phyloP scores from a whole-genome alignment of 2,888 invertebrate species.

The Platynereis dumerilii region DNA sequence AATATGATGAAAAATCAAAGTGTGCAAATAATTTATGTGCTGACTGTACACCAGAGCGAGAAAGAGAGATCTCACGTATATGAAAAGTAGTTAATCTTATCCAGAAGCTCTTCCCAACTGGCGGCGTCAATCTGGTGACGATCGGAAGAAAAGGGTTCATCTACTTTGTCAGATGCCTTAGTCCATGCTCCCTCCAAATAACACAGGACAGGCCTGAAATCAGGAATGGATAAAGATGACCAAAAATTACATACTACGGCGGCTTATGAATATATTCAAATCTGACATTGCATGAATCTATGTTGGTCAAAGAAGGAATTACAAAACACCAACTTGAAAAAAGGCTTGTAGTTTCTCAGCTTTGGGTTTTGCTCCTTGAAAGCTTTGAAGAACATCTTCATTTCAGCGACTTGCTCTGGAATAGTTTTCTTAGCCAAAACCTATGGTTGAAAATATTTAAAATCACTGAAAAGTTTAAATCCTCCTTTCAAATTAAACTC shows the following conservation, averaged over 20 bases:
- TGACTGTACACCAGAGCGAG: too few relatives aligned
- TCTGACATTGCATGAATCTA: too few relatives aligned
- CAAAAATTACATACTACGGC: too few relatives aligned
- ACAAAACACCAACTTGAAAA: background rate
- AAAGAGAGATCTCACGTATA: constrained; percentile 45
- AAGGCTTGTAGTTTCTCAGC: constrained; percentile 2
- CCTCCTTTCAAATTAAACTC: too few relatives aligned
- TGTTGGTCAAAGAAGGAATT: too few relatives aligned
- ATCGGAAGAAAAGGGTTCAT: constrained; percentile 52
- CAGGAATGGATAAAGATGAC: too few relatives aligned
- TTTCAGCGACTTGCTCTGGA: background rate
- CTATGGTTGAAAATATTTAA: too few relatives aligned
- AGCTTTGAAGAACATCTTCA: background rate
- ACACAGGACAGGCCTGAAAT: constrained; percentile 41
- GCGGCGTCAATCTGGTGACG: constrained; percentile 48
- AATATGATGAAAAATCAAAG: too few relatives aligned
- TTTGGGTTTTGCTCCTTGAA: background rate
- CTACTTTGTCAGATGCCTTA: constrained; percentile 29
- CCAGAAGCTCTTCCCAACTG: constrained; percentile 42
- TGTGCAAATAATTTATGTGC: too few relatives aligned
- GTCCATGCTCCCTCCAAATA: constrained; percentile 50
- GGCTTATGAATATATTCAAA: too few relatives aligned
- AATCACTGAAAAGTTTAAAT: too few relatives aligned
- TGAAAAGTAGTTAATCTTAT: constrained; percentile 46
- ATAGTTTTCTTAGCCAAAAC: background rate